Base-by-base conservation (phyloP, 2,888 invertebrate genomes). In the Xestobium rufovillosum region DNA sequence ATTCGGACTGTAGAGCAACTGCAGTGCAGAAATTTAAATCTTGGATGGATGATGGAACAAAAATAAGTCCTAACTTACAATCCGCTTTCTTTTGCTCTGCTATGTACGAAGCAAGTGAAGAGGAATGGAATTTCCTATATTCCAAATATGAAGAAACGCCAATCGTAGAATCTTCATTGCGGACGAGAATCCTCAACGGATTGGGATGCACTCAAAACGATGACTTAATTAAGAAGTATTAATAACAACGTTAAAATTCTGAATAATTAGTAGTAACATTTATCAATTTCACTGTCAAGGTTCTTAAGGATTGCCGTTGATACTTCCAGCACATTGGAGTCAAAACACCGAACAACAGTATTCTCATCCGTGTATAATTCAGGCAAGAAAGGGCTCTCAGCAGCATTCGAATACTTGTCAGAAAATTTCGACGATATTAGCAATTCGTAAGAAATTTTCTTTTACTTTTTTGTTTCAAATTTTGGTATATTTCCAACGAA, bases 331-430 rank as follows among this genome's bases (percentile, higher is more conserved):
- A 8, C 23, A 8, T 19, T 19, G 23, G 23, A 19, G n/a, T 19
- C 23, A 19, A 19, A 19, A 19, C n/a, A 19, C 23, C 23, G 23
- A 19, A 19, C 23, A 19, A 19, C 23, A 19, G 23, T n/a, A 19
- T 19, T 19, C n/a, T 19, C 23, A 19, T 6, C 23, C 6, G 23
- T 19, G 6, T 19, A 19, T n/a, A 8, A 6, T 8, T 19, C 23
- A 19, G n/a, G 23, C 23, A 19, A 19, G 23, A 6, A 8, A n/a
- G 23, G 23, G 6, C 23, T 19, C n/a, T n/a, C 6, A n/a, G 23
- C 23, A 19, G 23, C 23, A 8, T n/a, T 19, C 23, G n/a, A 19
- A 6, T 19, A 19, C 23, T 6, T 19, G 6, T 8, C 6, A n/a
- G 23, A 19, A 8, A 19, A 19, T 19, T 19, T 8, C 23, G 23